Evolutionary conservation across 1,140 invertebrate species (phyloP).

Genomic region (Saxidomus purpurata): DNA sequence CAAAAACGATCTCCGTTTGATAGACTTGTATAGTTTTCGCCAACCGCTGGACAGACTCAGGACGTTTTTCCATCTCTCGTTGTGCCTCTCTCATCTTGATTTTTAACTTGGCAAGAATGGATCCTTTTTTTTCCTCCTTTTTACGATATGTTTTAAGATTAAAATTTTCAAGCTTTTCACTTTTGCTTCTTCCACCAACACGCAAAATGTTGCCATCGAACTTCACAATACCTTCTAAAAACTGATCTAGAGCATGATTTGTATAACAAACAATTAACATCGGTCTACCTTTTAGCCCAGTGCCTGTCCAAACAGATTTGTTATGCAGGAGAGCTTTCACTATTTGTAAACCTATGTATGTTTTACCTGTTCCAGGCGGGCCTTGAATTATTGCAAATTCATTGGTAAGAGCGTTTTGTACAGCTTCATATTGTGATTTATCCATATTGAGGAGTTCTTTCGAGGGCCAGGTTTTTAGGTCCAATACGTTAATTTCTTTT

Average conservation of each 20-base stretch:
- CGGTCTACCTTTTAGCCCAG: constrained; percentile 81
- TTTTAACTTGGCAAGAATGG: constrained; percentile 5
- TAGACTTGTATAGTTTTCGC: neutral
- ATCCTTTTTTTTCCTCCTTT: neutral
- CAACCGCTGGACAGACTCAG: neutral
- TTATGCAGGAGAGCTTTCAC: constrained; percentile 84
- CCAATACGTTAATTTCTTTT: neutral
- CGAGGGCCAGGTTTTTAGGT: constrained; percentile 74
- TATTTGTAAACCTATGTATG: constrained; percentile 85
- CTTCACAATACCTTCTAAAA: constrained; percentile 90
- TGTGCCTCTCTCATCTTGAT: neutral
- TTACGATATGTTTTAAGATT: constrained; percentile 7
- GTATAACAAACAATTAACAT: constrained; percentile 94
- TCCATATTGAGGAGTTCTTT: constrained; percentile 81
- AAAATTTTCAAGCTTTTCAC: neutral
- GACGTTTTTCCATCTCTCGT: neutral
- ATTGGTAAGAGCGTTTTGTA: constrained; percentile 86
- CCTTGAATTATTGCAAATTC: constrained; percentile 91
- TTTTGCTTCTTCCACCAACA: constrained; percentile 90
- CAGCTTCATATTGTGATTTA: constrained; percentile 86
- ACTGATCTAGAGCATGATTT: constrained; percentile 96
- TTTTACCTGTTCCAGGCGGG: constrained; percentile 85
- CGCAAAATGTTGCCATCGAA: constrained; percentile 88
- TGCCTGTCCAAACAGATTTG: constrained; percentile 68
- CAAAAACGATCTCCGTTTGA: constrained; percentile 3